phyloP scores from a whole-genome alignment of 2,888 invertebrate species.

The Lepidochrysops patricia region DNA sequence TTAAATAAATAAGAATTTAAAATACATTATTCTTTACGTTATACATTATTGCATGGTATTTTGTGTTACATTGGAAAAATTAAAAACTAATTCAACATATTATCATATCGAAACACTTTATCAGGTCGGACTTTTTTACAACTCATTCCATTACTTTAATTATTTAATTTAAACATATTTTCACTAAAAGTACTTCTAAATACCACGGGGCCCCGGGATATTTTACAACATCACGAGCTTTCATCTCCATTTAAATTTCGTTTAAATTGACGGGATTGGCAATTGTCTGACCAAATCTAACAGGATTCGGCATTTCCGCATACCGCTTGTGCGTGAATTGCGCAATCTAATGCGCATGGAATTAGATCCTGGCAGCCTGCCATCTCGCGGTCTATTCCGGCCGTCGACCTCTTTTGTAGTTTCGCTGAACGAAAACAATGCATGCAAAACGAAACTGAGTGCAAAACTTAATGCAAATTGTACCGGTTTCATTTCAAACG shows the following conservation, averaged over 20 bases:
- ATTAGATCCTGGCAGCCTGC: constrained; percentile 45
- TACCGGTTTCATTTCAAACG: constrained; percentile 4
- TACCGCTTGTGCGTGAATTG: constrained; percentile 31
- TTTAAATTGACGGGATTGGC: not conserved
- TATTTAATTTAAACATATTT: too few species aligned
- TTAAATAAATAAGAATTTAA: too few species aligned
- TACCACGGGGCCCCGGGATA: too few species aligned
- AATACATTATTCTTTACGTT: too few species aligned
- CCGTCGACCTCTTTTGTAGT: constrained; percentile 45
- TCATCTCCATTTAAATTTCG: not conserved
- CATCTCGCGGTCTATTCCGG: constrained; percentile 47
- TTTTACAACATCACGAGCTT: not conserved
- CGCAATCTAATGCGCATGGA: constrained; percentile 44
- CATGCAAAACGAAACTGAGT: constrained; percentile 29
- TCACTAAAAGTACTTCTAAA: too few species aligned
- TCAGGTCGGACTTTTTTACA: too few species aligned
- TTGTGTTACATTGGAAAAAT: too few species aligned
- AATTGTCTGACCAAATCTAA: constrained; percentile 10
- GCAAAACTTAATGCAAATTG: constrained; percentile 13
- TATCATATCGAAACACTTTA: too few species aligned
- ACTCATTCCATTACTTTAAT: too few species aligned
- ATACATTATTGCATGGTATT: too few species aligned
- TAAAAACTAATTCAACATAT: too few species aligned
- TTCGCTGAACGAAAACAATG: constrained; percentile 41
- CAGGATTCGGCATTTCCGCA: constrained; percentile 28